Percentiles rank a stretch among this genome's conserved stretches.
Conservation (phyloP, 2,113 vertebrate genomes). For the Pangasianodon gigas region DNA sequence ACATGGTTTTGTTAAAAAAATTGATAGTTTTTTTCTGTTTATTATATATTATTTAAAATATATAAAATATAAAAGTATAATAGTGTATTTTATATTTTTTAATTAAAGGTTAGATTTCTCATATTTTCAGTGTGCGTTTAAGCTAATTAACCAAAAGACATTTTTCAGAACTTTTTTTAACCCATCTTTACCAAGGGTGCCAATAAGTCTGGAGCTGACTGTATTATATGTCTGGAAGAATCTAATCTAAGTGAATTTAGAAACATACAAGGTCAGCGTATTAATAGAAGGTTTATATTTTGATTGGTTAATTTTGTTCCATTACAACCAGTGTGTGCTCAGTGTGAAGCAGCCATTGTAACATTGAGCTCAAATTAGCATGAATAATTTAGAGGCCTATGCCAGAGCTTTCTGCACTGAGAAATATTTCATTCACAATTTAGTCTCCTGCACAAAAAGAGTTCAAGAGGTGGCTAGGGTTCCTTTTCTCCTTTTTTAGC, state of each 20-base stretch:
- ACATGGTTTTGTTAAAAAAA: too few relatives aligned
- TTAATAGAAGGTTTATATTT: not conserved
- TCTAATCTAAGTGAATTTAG: not conserved
- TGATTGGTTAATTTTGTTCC: not conserved
- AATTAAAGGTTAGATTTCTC: not conserved
- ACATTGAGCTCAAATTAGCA: conserved; percentile 50
- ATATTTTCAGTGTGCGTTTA: not conserved
- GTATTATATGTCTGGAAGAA: not conserved
- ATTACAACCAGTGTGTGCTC: conserved; percentile 7
- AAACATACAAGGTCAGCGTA: not conserved
- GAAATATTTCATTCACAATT: conserved; percentile 41
- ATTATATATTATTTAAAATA: too few relatives aligned
- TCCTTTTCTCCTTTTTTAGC: conserved; percentile 11
- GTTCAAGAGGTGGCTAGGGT: not conserved
- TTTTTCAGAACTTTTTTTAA: too few relatives aligned
- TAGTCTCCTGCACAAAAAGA: conserved; percentile 18
- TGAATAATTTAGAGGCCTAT: conserved; percentile 53
- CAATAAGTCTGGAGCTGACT: not conserved
- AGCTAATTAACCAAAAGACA: not conserved
- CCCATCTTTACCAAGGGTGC: not conserved
- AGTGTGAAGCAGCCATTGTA: conserved; percentile 27
- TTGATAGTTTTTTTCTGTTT: too few relatives aligned
- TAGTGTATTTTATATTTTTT: not conserved
- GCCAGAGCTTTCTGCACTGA: conserved; percentile 27
- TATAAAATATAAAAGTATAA: too few relatives aligned